Base-by-base conservation (phyloP, 2,797 vertebrate species). In the Merluccius polli region DNA sequence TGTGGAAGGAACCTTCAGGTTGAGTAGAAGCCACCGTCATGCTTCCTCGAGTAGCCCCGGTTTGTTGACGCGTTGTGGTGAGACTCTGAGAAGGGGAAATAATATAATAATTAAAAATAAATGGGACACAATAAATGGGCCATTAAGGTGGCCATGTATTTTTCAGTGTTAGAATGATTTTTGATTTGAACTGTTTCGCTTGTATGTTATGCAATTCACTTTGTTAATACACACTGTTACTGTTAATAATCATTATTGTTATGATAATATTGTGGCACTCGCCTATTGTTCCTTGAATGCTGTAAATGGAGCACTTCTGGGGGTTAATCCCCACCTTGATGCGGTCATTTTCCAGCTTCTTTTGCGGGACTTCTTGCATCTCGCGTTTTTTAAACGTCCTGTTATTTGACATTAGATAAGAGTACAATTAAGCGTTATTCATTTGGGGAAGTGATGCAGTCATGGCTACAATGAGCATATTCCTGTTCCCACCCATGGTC, bases 281-380 rank as follows among this genome's bases (percentile, higher is more conserved):
- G 94, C 93, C 93, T 76, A 94, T 94, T 36, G 92, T 83, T 86
- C 94, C 95, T 38, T 94, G 89, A 18, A 91, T 88, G 84, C 92
- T 95, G 85, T 94, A 74, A 77, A 95, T 89, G 35, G 94, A 95
- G 33, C 88, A 72, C 79, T 89, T 94, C 78, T 93, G 86, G 15
- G 93, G 87, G 80, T 89, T 91, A 16, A 93, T 85, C 94, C 95
- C 95, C 7, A 92, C 65, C 77, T 75, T 90, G 29, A 93, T 88
- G 52, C 82, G 27, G 59, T 65, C 73, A 21, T 75, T 67, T 65
- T 79, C 48, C 69, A 27, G 11, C 1, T 87, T 48, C n/a, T 81
- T 33, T 36, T 79, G 33, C 7, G 74, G 35, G 8, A 63, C 27
- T 1, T 69, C 21, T 30, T 85, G 75, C 73, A 73, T 79, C 15